Evolutionary conservation across 2,888 invertebrate species (phyloP).

Genomic region (Embidobia sp.): DNA sequence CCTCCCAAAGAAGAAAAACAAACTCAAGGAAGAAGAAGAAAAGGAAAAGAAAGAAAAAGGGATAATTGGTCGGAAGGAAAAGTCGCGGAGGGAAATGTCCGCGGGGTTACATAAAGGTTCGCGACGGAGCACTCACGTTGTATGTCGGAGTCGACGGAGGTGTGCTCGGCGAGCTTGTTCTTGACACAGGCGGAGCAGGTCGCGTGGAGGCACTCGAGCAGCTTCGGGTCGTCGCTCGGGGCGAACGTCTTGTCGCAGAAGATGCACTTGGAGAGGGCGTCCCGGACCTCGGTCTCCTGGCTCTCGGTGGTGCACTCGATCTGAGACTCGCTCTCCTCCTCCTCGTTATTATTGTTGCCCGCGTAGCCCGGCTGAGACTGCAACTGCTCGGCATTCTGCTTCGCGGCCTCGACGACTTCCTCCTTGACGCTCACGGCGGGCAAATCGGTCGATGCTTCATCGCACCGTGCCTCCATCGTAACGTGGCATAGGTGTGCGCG

Average conservation of each 20-base stretch:
- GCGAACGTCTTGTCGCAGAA: slow-evolving; percentile 82
- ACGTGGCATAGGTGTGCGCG: slow-evolving; percentile 55
- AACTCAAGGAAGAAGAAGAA: too few relatives aligned
- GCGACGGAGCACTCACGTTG: slow-evolving; percentile 72
- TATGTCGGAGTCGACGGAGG: slow-evolving; percentile 79
- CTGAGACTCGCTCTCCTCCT: slow-evolving; percentile 74
- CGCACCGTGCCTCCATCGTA: slow-evolving; percentile 70
- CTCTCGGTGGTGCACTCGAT: slow-evolving; percentile 78
- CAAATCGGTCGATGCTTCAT: slow-evolving; percentile 69
- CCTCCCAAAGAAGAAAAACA: too few relatives aligned
- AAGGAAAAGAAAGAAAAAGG: too few relatives aligned
- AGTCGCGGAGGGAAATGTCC: too few relatives aligned
- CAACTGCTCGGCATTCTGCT: slow-evolving; percentile 71
- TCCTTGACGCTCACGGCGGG: slow-evolving; percentile 74
- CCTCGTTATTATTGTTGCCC: slow-evolving; percentile 67
- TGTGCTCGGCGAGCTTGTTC: slow-evolving; percentile 84
- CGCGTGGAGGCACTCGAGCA: slow-evolving; percentile 94
- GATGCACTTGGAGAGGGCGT: slow-evolving; percentile 80
- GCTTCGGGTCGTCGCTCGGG: slow-evolving; percentile 86
- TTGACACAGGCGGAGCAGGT: slow-evolving; percentile 90
- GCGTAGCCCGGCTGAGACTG: slow-evolving; percentile 39
- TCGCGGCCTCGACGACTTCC: slow-evolving; percentile 73
- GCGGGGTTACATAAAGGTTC: too few relatives aligned
- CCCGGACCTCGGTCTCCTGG: slow-evolving; percentile 74
- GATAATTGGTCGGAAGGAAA: too few relatives aligned